Base-by-base conservation (phyloP, 2,113 vertebrate species). In the Mus pahari region DNA sequence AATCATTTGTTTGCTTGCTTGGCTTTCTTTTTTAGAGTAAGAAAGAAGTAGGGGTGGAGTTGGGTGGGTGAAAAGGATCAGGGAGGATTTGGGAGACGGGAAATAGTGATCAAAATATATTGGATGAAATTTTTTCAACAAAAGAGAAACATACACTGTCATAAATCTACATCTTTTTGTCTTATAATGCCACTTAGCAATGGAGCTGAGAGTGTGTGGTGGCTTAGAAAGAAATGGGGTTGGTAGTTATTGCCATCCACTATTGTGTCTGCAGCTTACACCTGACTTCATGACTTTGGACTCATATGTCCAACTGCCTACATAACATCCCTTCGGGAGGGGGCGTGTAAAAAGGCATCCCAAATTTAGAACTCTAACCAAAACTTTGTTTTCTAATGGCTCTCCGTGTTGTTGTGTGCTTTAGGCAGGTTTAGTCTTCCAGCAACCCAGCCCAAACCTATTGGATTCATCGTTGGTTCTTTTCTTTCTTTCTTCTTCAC, bases 361-460 rank as follows among this genome's bases (percentile, higher is more conserved):
- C 86, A 58, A 45, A 36, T 71, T 92, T 71, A 77, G 90, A 95
- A 83, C 45, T 58, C 39, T 68, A 33, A 94, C 5, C 20, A 86
- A 66, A 53, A 7, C 39, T 16, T n/a, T 78, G 55, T 86, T 92
- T 86, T 45, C 45, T 7, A 39, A 36, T 33, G 16, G 12, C 36
- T 42, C 39, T 75, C 79, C 33, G 84, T 2, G 17, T 83, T 55
- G 74, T 19, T 93, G 2, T 17, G 39, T 19, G n/a, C 55, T n/a
- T 42, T 93, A 45, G 83, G 74, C 28, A 39, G 75, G 31, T 88
- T 83, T 79, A 42, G 92, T 84, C 39, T 96, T 81, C 73, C 24
- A 68, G 55, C 39, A 58, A 64, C 42, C 89, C 55, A 33, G 22
- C 16, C 39, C 66, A 62, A 86, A 90, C n/a, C 36, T 50, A 90